Percentiles rank a stretch among this genome's conserved stretches.
Conservation (phyloP, 2,113 vertebrate species). For the Seriola dumerili region DNA sequence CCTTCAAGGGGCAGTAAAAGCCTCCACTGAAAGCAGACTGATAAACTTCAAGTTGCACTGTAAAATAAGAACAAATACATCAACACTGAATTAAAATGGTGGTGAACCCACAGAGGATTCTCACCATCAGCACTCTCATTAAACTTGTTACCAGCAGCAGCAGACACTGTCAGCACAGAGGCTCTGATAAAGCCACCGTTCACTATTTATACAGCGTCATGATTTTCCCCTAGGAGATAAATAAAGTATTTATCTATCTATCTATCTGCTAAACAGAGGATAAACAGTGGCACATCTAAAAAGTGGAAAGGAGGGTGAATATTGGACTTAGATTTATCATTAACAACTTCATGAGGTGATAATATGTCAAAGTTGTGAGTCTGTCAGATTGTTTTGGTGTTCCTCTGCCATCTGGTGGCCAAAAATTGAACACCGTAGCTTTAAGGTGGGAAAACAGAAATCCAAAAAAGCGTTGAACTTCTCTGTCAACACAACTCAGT, state of each 20-base stretch:
- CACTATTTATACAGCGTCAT: background rate
- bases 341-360: too few relatives aligned
- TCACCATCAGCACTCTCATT: background rate
- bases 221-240: too few relatives aligned
- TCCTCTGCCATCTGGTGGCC: background rate
- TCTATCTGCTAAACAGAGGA: background rate
- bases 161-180: background rate
- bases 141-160: background rate
- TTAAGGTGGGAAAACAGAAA: too few relatives aligned
- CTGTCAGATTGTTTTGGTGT: background rate
- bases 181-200: background rate
- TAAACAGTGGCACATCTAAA: background rate
- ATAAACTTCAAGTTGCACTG: background rate
- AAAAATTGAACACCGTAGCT: background rate
- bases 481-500: too few relatives aligned
- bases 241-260: too few relatives aligned
- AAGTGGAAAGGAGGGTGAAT: too few relatives aligned
- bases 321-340: too few relatives aligned
- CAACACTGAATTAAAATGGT: background rate
- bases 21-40: background rate
- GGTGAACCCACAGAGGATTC: background rate
- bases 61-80: background rate
- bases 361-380: too few relatives aligned
- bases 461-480: too few relatives aligned
- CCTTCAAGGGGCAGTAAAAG: background rate